Evolutionary conservation across 2,113 vertebrate species (phyloP).

Genomic region (Hippocampus zosterae): DNA sequence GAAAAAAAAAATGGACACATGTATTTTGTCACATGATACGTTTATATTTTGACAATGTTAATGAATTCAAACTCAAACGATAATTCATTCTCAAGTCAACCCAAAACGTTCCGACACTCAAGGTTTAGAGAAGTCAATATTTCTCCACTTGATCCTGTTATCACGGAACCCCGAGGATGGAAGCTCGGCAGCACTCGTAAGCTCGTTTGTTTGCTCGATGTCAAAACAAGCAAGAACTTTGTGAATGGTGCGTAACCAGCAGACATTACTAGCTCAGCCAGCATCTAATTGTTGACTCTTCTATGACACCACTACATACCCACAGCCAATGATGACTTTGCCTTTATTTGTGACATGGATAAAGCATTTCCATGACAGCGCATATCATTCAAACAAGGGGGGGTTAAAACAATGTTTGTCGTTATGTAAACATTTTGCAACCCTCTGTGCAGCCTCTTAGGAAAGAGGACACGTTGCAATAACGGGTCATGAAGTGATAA

Average conservation of each 20-base stretch:
- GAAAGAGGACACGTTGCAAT: slow-evolving; percentile 30
- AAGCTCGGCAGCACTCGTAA: background rate
- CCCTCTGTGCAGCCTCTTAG: slow-evolving; percentile 7
- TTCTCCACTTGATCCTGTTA: background rate
- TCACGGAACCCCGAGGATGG: background rate
- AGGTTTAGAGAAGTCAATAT: background rate
- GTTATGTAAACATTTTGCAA: background rate
- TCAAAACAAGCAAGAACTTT: background rate
- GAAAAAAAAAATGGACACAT: too few relatives aligned
- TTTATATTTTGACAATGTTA: too few relatives aligned
- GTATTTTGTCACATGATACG: too few relatives aligned
- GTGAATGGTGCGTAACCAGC: background rate
- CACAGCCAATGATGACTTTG: background rate
- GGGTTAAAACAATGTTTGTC: background rate
- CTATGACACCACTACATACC: background rate
- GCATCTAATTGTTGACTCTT: background rate
- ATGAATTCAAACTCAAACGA: background rate
- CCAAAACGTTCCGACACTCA: background rate
- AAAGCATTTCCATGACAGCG: background rate
- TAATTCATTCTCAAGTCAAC: background rate
- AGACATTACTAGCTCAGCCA: background rate
- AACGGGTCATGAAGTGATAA: slow-evolving; percentile 18
- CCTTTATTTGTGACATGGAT: background rate
- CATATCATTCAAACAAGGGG: background rate
- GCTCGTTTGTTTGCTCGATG: background rate